Conservation (phyloP, 2,888 invertebrate genomes). For the Coleophora flavipennella region DNA sequence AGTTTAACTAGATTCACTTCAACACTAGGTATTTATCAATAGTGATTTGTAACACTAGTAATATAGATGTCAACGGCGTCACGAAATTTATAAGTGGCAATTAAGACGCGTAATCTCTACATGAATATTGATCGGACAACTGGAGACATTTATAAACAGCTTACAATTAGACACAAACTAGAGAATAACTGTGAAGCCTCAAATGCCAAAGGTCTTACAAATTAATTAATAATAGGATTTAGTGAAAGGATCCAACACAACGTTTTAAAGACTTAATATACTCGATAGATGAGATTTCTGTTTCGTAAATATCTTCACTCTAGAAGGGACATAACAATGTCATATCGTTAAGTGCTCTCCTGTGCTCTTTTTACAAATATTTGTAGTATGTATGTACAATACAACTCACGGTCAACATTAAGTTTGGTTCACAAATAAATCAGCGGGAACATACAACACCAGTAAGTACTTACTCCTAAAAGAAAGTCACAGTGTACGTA, state of each 20-base stretch:
- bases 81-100: slow-evolving; percentile 63
- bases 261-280: too few species aligned
- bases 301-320: slow-evolving; percentile 17
- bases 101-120: slow-evolving; percentile 55
- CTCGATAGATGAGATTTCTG: too few species aligned
- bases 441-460: too few species aligned
- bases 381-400: too few species aligned
- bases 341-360: slow-evolving; percentile 53
- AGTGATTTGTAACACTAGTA: slow-evolving; percentile 54
- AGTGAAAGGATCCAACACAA: too few species aligned
- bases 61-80: slow-evolving; percentile 65
- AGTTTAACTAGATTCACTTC: slow-evolving; percentile 4
- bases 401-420: slow-evolving; percentile 25
- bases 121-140: slow-evolving; percentile 55
- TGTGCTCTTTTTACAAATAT: slow-evolving; percentile 51
- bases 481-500: too few species aligned
- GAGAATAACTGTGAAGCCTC: slow-evolving; percentile 30
- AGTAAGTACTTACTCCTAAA: too few species aligned
- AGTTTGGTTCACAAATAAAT: slow-evolving; percentile 47
- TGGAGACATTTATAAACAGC: slow-evolving; percentile 52
- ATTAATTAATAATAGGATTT: too few species aligned
- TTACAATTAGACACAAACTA: slow-evolving; percentile 41
- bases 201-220: too few species aligned
- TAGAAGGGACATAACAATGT: slow-evolving; percentile 40
- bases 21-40: slow-evolving; percentile 19